Evolutionary conservation across 2,888 invertebrate genomes (phyloP), one percentile per base, ranked within the genome.

Genomic region (Oligia strigilis): DNA sequence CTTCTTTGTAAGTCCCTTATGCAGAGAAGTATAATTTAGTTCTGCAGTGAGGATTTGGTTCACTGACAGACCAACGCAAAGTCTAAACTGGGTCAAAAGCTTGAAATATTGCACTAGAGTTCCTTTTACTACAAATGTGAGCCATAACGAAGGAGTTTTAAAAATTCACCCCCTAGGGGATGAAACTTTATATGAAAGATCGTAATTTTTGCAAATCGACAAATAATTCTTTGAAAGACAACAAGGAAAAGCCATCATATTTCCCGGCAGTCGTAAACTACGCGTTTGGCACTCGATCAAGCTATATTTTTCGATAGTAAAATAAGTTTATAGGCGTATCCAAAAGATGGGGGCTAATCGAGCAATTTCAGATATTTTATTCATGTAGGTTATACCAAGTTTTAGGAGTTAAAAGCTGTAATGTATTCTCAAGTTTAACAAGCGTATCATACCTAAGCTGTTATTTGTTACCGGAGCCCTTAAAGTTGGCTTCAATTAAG

Each of bases 221-320:
- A 62, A 62, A 29, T 29, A 14, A 73, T 62, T 60, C 29, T 55
- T n/a, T 40, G 13, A 9, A 75, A 52, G 40, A 75, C n/a, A 40
- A 66, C 40, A 67, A 52, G 66, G 43, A 52, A 79, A 13, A 64
- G 5, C 60, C 43, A 55, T 72, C 36, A 84, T 70, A 69, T 79
- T 29, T 79, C 13, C 40, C 29, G 43, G 17, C 13, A 36, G 9
- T 70, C 55, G 14, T 85, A 85, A 83, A 85, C 52, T 55, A 67
- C 23, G 58, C 49, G 19, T 86, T 84, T 84, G 86, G 83, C 83
- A 72, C 74, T 86, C 64, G 74, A 86, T 86, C 77, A 82, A 84
- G 60, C 60, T 58, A 77, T 85, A 82, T 82, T 6, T 70, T 77
- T 55, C 43, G 65, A 64, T 85, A 85, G 55, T 76, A 73, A 73